A percentile compares a stretch with the other conserved stretches of the same genome.
phyloP scores from a whole-genome alignment of 1,140 invertebrate genomes.

The Nebria ingens region DNA sequence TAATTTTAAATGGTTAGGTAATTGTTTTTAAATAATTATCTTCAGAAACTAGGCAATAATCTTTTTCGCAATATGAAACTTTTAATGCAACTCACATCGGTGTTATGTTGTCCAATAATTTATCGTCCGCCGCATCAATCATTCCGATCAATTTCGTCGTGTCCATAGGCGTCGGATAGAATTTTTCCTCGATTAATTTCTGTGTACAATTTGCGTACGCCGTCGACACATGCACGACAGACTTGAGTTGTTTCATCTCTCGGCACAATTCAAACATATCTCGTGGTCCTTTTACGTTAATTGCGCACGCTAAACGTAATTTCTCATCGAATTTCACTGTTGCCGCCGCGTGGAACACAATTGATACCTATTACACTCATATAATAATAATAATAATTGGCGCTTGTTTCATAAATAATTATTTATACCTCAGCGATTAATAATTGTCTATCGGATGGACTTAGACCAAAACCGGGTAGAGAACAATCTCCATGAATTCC shows the following conservation, averaged over 20 bases:
- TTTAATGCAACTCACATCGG: background rate
- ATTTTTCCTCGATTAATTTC: slow-evolving; percentile 51
- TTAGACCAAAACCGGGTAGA: slow-evolving; percentile 49
- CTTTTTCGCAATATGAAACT: too few relatives aligned
- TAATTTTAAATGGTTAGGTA: too few relatives aligned
- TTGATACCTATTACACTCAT: slow-evolving; percentile 44
- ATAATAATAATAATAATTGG: background rate
- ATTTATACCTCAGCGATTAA: slow-evolving; percentile 48
- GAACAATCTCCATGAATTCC: slow-evolving; percentile 53
- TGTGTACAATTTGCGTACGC: slow-evolving; percentile 61
- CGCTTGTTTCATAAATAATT: background rate
- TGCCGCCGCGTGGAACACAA: slow-evolving; percentile 84
- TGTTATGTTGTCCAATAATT: background rate
- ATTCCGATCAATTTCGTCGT: slow-evolving; percentile 18
- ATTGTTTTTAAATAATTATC: too few relatives aligned
- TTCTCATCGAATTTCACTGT: slow-evolving; percentile 82
- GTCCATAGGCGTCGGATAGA: slow-evolving; percentile 62
- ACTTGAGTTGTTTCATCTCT: slow-evolving; percentile 46
- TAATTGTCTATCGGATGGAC: slow-evolving; percentile 43
- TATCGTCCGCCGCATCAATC: background rate
- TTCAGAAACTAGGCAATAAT: too few relatives aligned
- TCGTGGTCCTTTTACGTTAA: slow-evolving; percentile 44
- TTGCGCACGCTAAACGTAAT: slow-evolving; percentile 49
- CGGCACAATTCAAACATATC: slow-evolving; percentile 33
- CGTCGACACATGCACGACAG: slow-evolving; percentile 63